Evolutionary conservation across 2,888 invertebrate species (phyloP).

Genomic region (Anoplius nigerrimus): DNA sequence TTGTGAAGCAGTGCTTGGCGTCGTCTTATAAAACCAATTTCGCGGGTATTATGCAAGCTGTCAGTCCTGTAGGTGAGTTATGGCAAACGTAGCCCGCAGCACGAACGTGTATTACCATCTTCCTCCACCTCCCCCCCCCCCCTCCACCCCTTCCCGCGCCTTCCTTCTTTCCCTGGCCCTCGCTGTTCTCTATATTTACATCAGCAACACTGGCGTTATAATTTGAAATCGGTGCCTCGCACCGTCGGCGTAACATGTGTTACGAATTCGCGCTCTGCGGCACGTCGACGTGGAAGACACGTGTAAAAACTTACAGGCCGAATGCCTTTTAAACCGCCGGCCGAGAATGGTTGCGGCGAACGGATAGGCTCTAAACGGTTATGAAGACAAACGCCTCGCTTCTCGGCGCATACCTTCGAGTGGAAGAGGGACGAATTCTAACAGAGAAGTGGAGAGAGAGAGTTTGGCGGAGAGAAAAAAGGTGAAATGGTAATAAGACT

Average conservation of each 20-base stretch:
- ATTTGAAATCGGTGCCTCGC: slow-evolving; percentile 55
- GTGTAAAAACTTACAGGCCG: no score
- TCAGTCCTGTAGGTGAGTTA: slow-evolving; percentile 72
- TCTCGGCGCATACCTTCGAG: no score
- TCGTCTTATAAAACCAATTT: slow-evolving; percentile 74
- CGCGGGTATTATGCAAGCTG: slow-evolving; percentile 74
- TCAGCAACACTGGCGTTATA: slow-evolving; percentile 50
- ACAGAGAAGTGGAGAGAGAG: no score
- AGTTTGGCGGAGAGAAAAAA: background rate
- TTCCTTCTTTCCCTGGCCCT: no score
- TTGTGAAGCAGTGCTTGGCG: slow-evolving; percentile 69
- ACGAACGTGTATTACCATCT: slow-evolving; percentile 62
- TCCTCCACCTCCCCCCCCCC: background rate
- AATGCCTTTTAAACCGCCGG: no score
- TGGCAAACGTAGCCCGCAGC: slow-evolving; percentile 67
- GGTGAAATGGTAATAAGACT: background rate
- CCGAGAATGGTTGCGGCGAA: no score
- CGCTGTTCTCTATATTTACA: slow-evolving; percentile 47
- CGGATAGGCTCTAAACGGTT: no score
- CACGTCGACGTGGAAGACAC: no score
- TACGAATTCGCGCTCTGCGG: slow-evolving; percentile 29
- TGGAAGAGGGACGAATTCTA: no score
- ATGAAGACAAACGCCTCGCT: no score
- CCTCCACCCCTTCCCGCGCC: no score
- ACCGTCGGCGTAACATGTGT: slow-evolving; percentile 29